These are phyloP conservation scores for Scophthalmus maximus DNA, from an alignment of 2,113 vertebrate species.

Conservation along the genomic window DNA sequence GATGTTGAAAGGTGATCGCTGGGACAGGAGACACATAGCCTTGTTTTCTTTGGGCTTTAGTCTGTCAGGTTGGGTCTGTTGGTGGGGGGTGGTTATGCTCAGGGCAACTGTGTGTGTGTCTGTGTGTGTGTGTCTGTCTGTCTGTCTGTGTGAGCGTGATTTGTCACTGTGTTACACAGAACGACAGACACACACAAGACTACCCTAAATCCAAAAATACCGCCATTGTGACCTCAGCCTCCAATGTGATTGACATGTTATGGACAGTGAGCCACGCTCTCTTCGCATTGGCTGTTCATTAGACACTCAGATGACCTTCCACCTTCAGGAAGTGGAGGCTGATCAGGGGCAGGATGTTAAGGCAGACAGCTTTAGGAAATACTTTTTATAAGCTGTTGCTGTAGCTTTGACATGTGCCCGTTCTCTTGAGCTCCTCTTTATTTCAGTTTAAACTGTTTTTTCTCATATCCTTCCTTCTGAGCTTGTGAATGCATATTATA, in stretches of 20 bases:
- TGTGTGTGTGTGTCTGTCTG: constrained; percentile 11
- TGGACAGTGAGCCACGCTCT: constrained; percentile 29
- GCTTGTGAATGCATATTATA: no score
- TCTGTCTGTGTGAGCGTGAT: constrained; percentile 16
- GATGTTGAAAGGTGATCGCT: constrained; percentile 83
- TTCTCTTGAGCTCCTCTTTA: not conserved
- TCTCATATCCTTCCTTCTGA: no score
- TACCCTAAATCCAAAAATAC: constrained; percentile 22
- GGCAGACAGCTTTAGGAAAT: constrained; percentile 44
- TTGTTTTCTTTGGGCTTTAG: constrained; percentile 80
- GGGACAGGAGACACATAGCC: constrained; percentile 78
- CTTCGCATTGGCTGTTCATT: constrained; percentile 41
- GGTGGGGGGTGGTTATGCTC: constrained; percentile 8
- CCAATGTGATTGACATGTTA: constrained; percentile 50
- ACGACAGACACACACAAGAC: constrained; percentile 25
- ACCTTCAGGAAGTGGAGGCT: constrained; percentile 57
- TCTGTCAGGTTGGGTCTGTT: constrained; percentile 78
- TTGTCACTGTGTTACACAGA: constrained; percentile 44
- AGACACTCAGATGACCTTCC: constrained; percentile 54
- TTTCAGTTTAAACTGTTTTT: not conserved
- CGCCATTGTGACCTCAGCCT: constrained; percentile 10
- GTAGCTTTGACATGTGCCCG: not conserved
- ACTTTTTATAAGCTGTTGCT: constrained; percentile 24
- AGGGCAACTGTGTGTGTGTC: constrained; percentile 66
- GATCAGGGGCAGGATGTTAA: constrained; percentile 66